Percentiles rank a stretch among this genome's conserved stretches.
These are phyloP conservation scores for Gracilinanus agilis DNA, from an alignment of 2,113 vertebrate genomes.

Conservation along the genomic window DNA sequence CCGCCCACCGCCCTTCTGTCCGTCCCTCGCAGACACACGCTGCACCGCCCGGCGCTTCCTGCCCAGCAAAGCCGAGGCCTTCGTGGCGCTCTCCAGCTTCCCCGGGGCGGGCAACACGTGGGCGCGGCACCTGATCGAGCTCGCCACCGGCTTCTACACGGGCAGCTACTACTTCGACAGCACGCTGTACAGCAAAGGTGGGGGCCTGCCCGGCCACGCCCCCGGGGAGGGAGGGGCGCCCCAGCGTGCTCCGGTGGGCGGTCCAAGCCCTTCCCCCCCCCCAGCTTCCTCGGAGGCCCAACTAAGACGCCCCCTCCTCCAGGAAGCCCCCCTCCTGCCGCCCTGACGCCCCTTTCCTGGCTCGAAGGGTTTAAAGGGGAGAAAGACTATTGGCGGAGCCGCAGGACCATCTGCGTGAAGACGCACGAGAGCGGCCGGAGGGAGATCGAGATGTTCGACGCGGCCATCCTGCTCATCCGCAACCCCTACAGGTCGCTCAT, in stretches of 20 bases:
- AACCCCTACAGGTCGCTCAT: constrained; percentile 96
- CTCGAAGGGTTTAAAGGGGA: constrained; percentile 96
- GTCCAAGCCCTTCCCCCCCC: not conserved
- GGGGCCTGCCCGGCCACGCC: fast-evolving
- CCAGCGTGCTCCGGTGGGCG: fast-evolving
- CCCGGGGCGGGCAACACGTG: constrained; percentile 97
- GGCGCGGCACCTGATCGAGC: constrained; percentile 96
- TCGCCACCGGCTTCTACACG: constrained; percentile 95
- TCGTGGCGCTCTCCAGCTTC: constrained; percentile 95
- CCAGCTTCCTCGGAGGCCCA: too few species aligned
- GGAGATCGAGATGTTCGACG: constrained; percentile 96
- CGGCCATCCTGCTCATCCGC: constrained; percentile 94
- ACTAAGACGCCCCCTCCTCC: not conserved
- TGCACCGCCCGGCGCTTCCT: constrained; percentile 95
- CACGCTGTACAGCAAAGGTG: constrained; percentile 96
- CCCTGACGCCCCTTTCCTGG: not conserved
- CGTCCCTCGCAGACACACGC: constrained; percentile 89
- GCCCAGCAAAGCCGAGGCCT: constrained; percentile 90
- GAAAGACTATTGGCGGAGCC: constrained; percentile 98
- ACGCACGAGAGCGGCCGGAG: constrained; percentile 96
- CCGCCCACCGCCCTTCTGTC: not conserved
- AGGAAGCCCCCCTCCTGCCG: not conserved
- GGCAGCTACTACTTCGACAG: constrained; percentile 99
- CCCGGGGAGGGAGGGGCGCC: fast-evolving
- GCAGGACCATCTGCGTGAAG: constrained; percentile 96